Conservation (phyloP, 53 echinoderm and acorn worm genomes). For the Temnopleurus reevesii region DNA sequence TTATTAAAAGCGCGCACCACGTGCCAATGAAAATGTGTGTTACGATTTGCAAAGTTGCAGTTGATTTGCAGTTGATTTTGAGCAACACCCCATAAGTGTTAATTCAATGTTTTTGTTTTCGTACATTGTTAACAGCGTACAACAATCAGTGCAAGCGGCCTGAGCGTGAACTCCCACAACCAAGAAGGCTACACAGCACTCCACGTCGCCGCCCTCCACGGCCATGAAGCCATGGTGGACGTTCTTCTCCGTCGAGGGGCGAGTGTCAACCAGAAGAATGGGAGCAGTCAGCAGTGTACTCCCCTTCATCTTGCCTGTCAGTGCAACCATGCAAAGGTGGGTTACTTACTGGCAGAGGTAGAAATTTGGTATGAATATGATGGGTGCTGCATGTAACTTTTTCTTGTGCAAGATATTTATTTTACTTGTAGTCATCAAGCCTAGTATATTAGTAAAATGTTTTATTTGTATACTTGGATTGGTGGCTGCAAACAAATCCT, state of each 20-base stretch:
- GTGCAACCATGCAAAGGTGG: slow-evolving; percentile 81
- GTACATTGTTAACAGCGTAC: slow-evolving; percentile 69
- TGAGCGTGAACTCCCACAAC: slow-evolving; percentile 85
- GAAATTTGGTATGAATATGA: not conserved
- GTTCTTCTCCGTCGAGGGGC: slow-evolving; percentile 84
- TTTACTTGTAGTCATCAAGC: too few relatives aligned
- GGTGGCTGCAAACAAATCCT: too few relatives aligned
- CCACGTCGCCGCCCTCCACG: slow-evolving; percentile 89
- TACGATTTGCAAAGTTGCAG: too few relatives aligned
- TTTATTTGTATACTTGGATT: too few relatives aligned
- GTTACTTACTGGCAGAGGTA: not conserved
- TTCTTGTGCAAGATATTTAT: too few relatives aligned
- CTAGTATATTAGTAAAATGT: too few relatives aligned
- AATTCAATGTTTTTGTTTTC: too few relatives aligned
- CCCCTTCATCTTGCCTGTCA: slow-evolving; percentile 91
- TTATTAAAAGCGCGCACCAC: too few relatives aligned
- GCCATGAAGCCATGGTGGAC: slow-evolving; percentile 80
- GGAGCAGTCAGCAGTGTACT: slow-evolving; percentile 80
- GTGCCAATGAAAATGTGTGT: too few relatives aligned
- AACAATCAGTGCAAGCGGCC: slow-evolving; percentile 64
- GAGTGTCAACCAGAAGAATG: slow-evolving; percentile 79
- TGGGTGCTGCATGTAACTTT: too few relatives aligned
- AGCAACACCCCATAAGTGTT: too few relatives aligned
- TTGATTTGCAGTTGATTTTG: too few relatives aligned
- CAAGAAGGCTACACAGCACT: slow-evolving; percentile 84